A percentile compares a stretch with the other conserved stretches of the same genome.
phyloP scores from a whole-genome alignment of 2,797 vertebrate species.

The Bradypodion pumilum region DNA sequence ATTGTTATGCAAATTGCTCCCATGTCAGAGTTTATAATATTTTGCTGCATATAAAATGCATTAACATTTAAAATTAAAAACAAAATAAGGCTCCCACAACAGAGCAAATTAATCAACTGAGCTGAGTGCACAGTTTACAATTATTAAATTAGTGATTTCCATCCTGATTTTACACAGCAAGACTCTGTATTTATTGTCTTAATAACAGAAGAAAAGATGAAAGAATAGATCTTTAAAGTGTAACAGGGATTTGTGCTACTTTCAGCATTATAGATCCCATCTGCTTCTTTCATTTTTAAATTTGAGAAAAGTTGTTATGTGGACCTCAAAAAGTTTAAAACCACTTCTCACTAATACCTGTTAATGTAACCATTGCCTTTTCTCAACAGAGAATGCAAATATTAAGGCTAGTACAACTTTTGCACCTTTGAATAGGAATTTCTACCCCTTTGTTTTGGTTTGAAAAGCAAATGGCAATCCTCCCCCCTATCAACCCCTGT shows the following conservation, averaged over 20 bases:
- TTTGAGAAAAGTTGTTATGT: neutral
- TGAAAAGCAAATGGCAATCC: neutral
- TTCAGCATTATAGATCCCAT: neutral
- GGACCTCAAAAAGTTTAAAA: slow-evolving; percentile 27
- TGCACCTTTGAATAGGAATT: neutral
- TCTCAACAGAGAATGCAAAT: slow-evolving; percentile 34
- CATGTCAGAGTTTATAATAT: slow-evolving; percentile 72
- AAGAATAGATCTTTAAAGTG: slow-evolving; percentile 22
- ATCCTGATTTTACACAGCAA: slow-evolving; percentile 37
- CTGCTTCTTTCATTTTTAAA: slow-evolving; percentile 24
- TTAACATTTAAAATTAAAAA: slow-evolving; percentile 52
- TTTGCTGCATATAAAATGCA: slow-evolving; percentile 61
- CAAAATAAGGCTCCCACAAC: slow-evolving; percentile 47
- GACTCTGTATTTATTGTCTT: slow-evolving; percentile 30
- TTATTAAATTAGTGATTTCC: slow-evolving; percentile 38
- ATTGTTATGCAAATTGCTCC: slow-evolving; percentile 75
- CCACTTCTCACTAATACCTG: slow-evolving; percentile 22
- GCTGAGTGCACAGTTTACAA: slow-evolving; percentile 14
- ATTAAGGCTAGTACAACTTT: neutral
- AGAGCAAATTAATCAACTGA: slow-evolving; percentile 51
- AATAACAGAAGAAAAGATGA: slow-evolving; percentile 31
- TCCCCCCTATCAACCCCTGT: neutral
- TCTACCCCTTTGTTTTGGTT: too few species aligned
- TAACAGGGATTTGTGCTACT: neutral
- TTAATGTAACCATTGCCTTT: slow-evolving; percentile 22